Conservation (phyloP, 2,888 invertebrate genomes). For the Callosobruchus maculatus region DNA sequence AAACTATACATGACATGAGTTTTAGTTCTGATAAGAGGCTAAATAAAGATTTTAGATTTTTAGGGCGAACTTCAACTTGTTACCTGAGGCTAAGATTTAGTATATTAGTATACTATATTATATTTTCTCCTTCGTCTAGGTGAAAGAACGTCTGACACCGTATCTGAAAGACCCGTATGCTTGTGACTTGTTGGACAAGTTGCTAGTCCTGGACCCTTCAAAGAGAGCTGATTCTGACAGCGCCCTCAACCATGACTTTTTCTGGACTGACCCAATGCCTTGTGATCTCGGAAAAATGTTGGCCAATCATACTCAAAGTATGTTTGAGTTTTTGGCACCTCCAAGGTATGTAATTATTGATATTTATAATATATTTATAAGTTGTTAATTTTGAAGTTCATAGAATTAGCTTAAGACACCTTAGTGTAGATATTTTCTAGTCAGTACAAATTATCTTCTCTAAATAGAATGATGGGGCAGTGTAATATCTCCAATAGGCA, state of each 20-base stretch:
- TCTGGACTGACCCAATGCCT: constrained; percentile 97
- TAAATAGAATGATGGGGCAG: no score
- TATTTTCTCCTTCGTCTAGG: constrained; percentile 41
- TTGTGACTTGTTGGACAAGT: constrained; percentile 87
- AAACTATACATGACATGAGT: no score
- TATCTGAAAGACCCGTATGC: constrained; percentile 91
- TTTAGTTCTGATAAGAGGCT: no score
- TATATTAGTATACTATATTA: not conserved
- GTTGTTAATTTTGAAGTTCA: no score
- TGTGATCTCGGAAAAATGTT: constrained; percentile 88
- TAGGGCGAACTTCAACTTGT: no score
- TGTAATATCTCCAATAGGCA: no score
- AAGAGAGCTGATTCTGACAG: constrained; percentile 87
- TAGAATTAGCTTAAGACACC: no score
- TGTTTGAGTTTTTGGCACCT: constrained; percentile 90
- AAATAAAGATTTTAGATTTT: no score
- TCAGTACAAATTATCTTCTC: no score
- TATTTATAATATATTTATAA: no score
- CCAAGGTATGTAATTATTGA: constrained; percentile 54
- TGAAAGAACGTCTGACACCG: constrained; percentile 78
- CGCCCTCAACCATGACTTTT: constrained; percentile 95
- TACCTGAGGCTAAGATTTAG: no score
- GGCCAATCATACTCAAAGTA: constrained; percentile 84
- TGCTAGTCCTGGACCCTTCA: constrained; percentile 87
- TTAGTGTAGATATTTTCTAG: no score